Percentiles rank a stretch among this genome's conserved stretches.
Conservation (phyloP, 2,888 invertebrate genomes). For the Allolobophora icterica region DNA sequence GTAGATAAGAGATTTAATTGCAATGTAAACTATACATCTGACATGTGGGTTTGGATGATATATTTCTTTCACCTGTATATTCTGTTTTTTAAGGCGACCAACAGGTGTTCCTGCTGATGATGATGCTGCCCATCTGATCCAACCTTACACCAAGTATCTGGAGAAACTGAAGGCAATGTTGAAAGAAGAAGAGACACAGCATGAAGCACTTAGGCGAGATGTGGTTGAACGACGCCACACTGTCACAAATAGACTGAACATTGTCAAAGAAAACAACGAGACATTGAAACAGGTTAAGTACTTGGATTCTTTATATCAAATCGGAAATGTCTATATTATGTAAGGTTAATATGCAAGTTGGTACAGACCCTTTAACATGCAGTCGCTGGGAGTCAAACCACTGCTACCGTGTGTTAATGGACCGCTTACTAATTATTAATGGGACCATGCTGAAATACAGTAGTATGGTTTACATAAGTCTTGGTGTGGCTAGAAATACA, state of each 20-base stretch:
- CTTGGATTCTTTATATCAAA: not conserved
- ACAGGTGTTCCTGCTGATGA: constrained; percentile 31
- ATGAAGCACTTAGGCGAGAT: not conserved
- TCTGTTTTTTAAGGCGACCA: constrained; percentile 21
- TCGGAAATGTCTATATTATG: too few relatives aligned
- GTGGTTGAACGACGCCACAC: constrained; percentile 24
- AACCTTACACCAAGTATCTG: not conserved
- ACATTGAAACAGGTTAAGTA: not conserved
- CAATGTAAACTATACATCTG: not conserved
- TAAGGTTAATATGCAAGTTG: too few relatives aligned
- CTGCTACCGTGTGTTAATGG: too few relatives aligned
- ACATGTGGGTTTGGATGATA: too few relatives aligned
- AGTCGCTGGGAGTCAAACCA: too few relatives aligned
- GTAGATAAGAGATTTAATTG: not conserved
- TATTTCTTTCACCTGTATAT: too few relatives aligned
- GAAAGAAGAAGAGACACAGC: constrained; percentile 13
- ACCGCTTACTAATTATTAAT: too few relatives aligned
- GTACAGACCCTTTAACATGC: too few relatives aligned
- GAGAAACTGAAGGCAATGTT: constrained; percentile 27
- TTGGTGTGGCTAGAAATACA: too few relatives aligned
- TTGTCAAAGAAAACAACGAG: not conserved
- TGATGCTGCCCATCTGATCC: not conserved
- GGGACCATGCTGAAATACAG: too few relatives aligned
- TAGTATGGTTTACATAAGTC: too few relatives aligned
- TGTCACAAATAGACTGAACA: not conserved